phyloP scores from a whole-genome alignment of 1,140 invertebrate genomes.

The Andrena cerasifolii region DNA sequence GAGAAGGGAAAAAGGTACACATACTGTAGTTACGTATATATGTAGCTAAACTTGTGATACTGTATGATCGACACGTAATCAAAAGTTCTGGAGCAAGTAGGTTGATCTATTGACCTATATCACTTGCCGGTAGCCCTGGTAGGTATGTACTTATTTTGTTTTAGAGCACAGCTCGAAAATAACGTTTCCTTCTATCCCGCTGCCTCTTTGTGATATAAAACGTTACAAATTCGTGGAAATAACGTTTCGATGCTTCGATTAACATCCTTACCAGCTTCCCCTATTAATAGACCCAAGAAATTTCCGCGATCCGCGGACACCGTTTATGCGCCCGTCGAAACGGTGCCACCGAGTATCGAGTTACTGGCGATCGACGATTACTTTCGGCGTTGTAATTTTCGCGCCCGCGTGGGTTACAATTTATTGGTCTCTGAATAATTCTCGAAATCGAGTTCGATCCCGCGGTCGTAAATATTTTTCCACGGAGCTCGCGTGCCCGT shows the following conservation, averaged over 20 bases:
- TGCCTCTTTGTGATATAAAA: too few species aligned
- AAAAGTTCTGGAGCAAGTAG: too few species aligned
- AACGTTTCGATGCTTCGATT: not conserved
- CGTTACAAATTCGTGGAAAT: not conserved
- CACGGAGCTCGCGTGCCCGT: not conserved
- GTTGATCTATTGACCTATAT: too few species aligned
- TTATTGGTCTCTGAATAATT: constrained; percentile 10
- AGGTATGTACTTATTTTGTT: too few species aligned
- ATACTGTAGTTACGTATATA: too few species aligned
- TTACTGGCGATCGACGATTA: constrained; percentile 16
- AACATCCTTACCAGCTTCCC: not conserved
- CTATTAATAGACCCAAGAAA: constrained; percentile 29
- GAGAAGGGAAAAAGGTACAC: too few species aligned
- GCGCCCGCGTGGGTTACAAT: constrained; percentile 23
- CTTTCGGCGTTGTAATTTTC: constrained; percentile 29
- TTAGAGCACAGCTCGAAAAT: constrained; percentile 1
- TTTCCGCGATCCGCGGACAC: not conserved
- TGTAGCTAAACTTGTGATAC: too few species aligned
- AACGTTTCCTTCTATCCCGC: not conserved
- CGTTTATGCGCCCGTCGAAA: not conserved
- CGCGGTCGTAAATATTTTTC: constrained; percentile 39
- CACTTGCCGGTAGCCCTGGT: too few species aligned
- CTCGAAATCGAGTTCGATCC: constrained; percentile 2
- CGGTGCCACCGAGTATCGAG: constrained; percentile 19
- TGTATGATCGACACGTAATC: too few species aligned